Evolutionary conservation across 2,888 invertebrate species (phyloP), one percentile per base, ranked within the genome.

Genomic region (Baronia brevicornis): DNA sequence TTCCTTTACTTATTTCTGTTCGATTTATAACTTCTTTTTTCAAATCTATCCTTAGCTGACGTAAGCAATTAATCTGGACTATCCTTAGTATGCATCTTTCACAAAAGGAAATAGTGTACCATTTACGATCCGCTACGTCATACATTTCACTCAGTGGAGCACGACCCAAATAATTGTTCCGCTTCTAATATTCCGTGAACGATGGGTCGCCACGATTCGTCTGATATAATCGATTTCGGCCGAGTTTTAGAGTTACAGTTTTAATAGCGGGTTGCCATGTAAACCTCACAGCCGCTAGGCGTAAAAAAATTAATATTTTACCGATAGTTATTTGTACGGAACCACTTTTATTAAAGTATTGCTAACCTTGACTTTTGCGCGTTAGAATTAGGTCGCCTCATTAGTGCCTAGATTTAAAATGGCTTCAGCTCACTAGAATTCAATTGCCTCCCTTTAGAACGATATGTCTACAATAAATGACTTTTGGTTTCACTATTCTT

Each of bases 161-260:
- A 30, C 36, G 36, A 36, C 36, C 36, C 26, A 30, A 36, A 35
- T 30, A 22, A 25, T 34, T 15, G 13, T 30, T 36, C 36, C 36
- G 30, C 27, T 18, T 30, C 27, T 18, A 36, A 36, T 27, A 9
- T 26, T 18, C 30, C 30, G 30, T 30, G 36, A 27, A 36, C 30
- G 27, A 30, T 36, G 36, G 30, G 31, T 36, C 27, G 27, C 25
- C 13, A 9, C 20, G 26, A 10, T 18, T 30, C 30, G 21, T 30
- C 27, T 18, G 13, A 22, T 27, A 28, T 30, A 36, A 36, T 36
- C 30, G 36, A 36, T 36, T 36, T n/a, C 22, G 13, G 12, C n/a
- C 20, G 36, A 30, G 27, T 27, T 22, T 26, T 36, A 26, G 12
- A 17, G 28, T 13, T 27, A 36, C 36, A 30, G 27, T 36, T 36